Base-by-base conservation (phyloP, 2,888 invertebrate species). In the Polydrusus cervinus region DNA sequence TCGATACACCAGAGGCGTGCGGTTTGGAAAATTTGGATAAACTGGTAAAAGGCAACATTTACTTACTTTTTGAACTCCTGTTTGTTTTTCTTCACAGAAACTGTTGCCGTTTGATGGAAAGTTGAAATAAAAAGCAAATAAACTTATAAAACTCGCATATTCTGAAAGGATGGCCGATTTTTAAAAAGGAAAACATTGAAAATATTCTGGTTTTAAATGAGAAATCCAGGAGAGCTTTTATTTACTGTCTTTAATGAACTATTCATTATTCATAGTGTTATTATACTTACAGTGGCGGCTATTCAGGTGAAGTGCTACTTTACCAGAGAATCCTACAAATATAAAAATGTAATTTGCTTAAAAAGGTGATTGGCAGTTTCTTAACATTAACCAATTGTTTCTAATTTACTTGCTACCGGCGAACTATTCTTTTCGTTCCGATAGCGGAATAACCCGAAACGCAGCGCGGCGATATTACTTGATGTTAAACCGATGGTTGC, bases 231-330 rank as follows among this genome's bases (percentile, higher is more conserved):
- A 25, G 14, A 30, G 30, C 3, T 9, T 55, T 1, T 65, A 65
- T 65, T 66, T 66, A 30, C 66, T 13, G 38, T 66, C n/a, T 30
- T 11, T 66, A 66, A 66, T 66, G 45, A 38, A 10, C 16, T 51
- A 40, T 66, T 18, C 18, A 66, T 49, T 53, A 66, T 66, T 53
- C 16, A 66, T 53, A 40, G 18, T 7, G 0, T 8, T 14, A 49
- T 45, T 47, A 18, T 8, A n/a, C n/a, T n/a, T n/a, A n/a, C n/a
- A n/a, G n/a, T n/a, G n/a, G n/a, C n/a, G n/a, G n/a, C n/a, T n/a
- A n/a, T n/a, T n/a, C n/a, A n/a, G n/a, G n/a, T n/a, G n/a, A n/a
- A n/a, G n/a, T n/a, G n/a, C n/a, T n/a, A n/a, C n/a, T n/a, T n/a
- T n/a, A n/a, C n/a, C n/a, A n/a, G n/a, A n/a, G n/a, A n/a, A n/a